Percentiles rank a stretch among this genome's conserved stretches.
phyloP scores from a whole-genome alignment of 2,888 invertebrate species.

The Nomada ruficornis region DNA sequence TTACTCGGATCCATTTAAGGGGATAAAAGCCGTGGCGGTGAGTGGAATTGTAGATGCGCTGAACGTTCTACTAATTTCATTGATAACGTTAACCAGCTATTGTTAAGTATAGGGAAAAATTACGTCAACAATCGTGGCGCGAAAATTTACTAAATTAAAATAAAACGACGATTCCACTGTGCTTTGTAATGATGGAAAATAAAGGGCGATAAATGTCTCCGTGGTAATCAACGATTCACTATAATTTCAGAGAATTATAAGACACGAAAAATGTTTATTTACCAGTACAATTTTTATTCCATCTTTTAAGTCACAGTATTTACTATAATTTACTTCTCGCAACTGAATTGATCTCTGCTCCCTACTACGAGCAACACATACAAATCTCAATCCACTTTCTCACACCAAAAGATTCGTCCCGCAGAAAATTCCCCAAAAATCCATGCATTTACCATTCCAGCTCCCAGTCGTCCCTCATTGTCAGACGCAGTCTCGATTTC shows the following conservation, averaged over 20 bases:
- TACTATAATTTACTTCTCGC: too few species aligned
- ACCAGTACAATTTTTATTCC: too few species aligned
- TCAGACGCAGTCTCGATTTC: neutral
- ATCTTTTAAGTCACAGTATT: neutral
- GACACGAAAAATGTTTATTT: too few species aligned
- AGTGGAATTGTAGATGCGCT: slow-evolving; percentile 6
- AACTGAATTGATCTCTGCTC: too few species aligned
- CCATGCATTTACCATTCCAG: neutral
- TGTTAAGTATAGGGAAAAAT: neutral
- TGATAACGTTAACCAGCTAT: slow-evolving; percentile 29
- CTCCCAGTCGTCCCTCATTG: neutral
- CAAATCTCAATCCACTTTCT: neutral
- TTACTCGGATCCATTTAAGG: slow-evolving; percentile 32
- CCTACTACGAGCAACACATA: too few species aligned
- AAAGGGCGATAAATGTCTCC: neutral
- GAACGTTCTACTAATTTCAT: slow-evolving; percentile 16
- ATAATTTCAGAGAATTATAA: neutral
- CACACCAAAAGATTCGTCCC: too few species aligned
- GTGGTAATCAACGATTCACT: neutral
- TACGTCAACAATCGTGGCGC: neutral
- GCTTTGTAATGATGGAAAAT: slow-evolving; percentile 1
- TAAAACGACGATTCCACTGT: neutral
- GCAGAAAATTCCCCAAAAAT: neutral
- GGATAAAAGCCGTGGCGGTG: slow-evolving; percentile 27
- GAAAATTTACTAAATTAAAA: neutral